Percentiles rank a stretch among this genome's conserved stretches.
These are phyloP conservation scores for Ochropacha duplaris DNA, from an alignment of 2,888 invertebrate species.

Conservation along the genomic window DNA sequence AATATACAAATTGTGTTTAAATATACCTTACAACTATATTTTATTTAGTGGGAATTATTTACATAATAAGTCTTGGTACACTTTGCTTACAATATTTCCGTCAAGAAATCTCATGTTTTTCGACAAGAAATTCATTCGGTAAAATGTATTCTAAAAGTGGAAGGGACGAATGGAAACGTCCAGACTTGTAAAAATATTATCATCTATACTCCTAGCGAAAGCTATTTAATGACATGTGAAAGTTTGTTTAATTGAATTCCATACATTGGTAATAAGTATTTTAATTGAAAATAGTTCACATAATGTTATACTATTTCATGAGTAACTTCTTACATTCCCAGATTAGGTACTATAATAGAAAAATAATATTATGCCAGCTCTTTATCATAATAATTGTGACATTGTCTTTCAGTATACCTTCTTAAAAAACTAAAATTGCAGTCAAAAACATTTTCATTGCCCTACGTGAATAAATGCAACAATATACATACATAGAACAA, in stretches of 20 bases:
- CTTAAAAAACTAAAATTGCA: conserved; percentile 49
- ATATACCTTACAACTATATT: conserved; percentile 55
- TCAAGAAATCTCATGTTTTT: conserved; percentile 34
- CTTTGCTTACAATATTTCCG: conserved; percentile 20
- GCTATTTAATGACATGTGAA: background rate
- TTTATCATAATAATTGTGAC: conserved; percentile 24
- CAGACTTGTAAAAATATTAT: background rate
- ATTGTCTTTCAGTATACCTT: conserved; percentile 29
- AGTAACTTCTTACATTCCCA: background rate
- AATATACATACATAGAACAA: conserved; percentile 59
- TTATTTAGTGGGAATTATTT: conserved; percentile 57
- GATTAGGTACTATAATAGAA: conserved; percentile 7
- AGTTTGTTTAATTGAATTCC: background rate
- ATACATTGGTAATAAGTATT: background rate
- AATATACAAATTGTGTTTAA: conserved; percentile 74
- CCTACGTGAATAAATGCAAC: conserved; percentile 73
- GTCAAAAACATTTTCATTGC: conserved; percentile 37
- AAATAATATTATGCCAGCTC: conserved; percentile 34
- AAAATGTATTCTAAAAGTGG: conserved; percentile 11
- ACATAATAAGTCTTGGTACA: conserved; percentile 44
- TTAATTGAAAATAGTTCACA: background rate
- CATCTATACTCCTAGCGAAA: background rate
- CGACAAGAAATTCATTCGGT: conserved; percentile 21
- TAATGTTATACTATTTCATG: background rate
- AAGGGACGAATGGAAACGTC: background rate